phyloP scores from a whole-genome alignment of 2,888 invertebrate species.

The Acanthoscelides obtectus region DNA sequence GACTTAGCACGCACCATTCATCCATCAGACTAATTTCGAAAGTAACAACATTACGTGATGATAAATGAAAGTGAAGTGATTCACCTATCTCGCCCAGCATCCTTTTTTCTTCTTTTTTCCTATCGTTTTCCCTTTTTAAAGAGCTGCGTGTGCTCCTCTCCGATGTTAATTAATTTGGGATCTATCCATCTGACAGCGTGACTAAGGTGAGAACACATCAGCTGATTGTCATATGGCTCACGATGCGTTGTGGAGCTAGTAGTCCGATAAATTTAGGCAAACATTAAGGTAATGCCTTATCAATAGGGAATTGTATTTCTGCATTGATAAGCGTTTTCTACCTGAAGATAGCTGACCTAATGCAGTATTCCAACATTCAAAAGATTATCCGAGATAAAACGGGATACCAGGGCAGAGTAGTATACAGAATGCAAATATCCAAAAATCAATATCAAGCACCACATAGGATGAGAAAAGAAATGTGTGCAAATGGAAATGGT shows the following conservation, averaged over 20 bases:
- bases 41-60: not conserved
- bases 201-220: conserved; percentile 29
- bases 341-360: too few relatives aligned
- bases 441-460: too few relatives aligned
- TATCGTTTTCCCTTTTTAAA: not conserved
- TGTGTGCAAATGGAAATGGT: too few relatives aligned
- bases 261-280: too few relatives aligned
- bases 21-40: not conserved
- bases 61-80: not conserved
- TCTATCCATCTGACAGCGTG: conserved; percentile 14
- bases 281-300: too few relatives aligned
- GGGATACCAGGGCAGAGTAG: too few relatives aligned
- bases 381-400: too few relatives aligned
- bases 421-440: too few relatives aligned
- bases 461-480: too few relatives aligned
- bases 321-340: too few relatives aligned
- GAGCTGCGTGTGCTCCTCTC: not conserved
- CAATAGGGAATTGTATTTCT: too few relatives aligned
- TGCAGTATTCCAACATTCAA: too few relatives aligned
- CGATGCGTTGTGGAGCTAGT: not conserved
- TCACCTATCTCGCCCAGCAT: not conserved
- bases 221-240: conserved; percentile 26
- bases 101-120: not conserved
- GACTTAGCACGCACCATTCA: not conserved
- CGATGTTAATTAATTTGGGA: not conserved